Evolutionary conservation across 2,888 invertebrate species (phyloP), one percentile per base, ranked within the genome.

Genomic region (Melieria picta): DNA sequence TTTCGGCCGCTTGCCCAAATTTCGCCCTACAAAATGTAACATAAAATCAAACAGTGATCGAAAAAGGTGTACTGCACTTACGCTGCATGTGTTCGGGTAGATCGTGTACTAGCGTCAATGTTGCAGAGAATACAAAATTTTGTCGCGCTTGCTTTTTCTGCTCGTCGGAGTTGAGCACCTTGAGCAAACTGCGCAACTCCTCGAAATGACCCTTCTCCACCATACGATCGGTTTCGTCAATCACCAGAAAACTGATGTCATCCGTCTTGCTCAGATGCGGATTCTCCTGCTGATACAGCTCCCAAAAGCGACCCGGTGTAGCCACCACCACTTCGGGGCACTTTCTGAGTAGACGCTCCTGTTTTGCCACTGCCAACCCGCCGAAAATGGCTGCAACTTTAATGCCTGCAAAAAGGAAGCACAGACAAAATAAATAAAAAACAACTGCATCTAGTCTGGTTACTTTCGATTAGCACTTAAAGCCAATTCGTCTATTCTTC

Each of bases 171-270:
- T 98, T 97, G 6, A 99, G 88, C 0, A 92, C 88, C 77, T 94
- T 93, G 5, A 99, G 84, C 55, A 99, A 87, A 11, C 92, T 90
- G 42, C 93, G 91, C 3, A 99, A 85, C 87, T 99, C 99, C 76
- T 94, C 93, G 85, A 99, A 99, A 85, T 99, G 99, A 0, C 97
- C 97, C 77, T 92, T 93, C 84, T 99, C 99, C 13, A 99, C 88
- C 99, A 99, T 99, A 73, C 99, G 90, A 87, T 99, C 99, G 0
- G 99, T 98, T 89, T 99, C 99, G 86, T 99, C 99, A 77, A 99
- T 95, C 0, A 96, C 98, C 75, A 99, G 88, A 86, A 92, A 96
- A 82, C 96, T 96, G 61, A 95, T 90, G 65, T 91, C 88, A 74
- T 91, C 88, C 13, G 96, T 84, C 83, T 94, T 92, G 74, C 90